Percentiles rank a stretch among this genome's conserved stretches.
Conservation (phyloP, 2,888 invertebrate species). For the Trilocha varians region DNA sequence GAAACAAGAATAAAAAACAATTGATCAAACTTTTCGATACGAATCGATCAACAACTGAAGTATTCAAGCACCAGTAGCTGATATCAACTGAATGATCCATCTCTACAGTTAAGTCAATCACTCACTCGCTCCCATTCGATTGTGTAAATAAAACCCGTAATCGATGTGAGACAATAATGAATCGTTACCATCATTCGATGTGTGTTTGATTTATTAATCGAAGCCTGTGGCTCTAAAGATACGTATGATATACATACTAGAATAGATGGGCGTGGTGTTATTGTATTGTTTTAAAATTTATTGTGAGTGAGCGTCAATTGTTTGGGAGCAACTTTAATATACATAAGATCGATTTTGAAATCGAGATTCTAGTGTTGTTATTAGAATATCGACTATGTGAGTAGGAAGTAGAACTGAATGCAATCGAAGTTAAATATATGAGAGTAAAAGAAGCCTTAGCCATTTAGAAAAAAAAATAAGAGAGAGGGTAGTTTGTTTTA, state of each 20-base stretch:
- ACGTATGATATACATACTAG: slow-evolving; percentile 22
- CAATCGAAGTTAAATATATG: too few species aligned
- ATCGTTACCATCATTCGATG: slow-evolving; percentile 53
- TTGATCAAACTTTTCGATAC: background rate
- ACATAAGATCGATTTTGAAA: background rate
- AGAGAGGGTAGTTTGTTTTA: too few species aligned
- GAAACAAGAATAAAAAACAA: background rate
- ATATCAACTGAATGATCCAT: background rate
- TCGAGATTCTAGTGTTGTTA: background rate
- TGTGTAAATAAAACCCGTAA: slow-evolving; percentile 54
- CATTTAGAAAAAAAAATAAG: too few species aligned
- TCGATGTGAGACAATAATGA: slow-evolving; percentile 60
- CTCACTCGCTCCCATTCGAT: slow-evolving; percentile 31
- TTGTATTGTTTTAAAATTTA: slow-evolving; percentile 23
- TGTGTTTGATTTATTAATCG: slow-evolving; percentile 65
- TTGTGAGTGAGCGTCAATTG: slow-evolving; percentile 1
- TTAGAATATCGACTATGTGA: background rate
- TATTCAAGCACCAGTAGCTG: background rate
- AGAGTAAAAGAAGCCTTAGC: too few species aligned
- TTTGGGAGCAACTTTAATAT: background rate
- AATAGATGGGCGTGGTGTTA: slow-evolving; percentile 34
- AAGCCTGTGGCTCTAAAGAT: slow-evolving; percentile 29
- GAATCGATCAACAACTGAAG: background rate
- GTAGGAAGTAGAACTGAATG: too few species aligned
- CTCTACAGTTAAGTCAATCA: slow-evolving; percentile 2